Evolutionary conservation across 2,888 invertebrate genomes (phyloP), one percentile per base, ranked within the genome.

Genomic region (Acanthosepion esculentum): DNA sequence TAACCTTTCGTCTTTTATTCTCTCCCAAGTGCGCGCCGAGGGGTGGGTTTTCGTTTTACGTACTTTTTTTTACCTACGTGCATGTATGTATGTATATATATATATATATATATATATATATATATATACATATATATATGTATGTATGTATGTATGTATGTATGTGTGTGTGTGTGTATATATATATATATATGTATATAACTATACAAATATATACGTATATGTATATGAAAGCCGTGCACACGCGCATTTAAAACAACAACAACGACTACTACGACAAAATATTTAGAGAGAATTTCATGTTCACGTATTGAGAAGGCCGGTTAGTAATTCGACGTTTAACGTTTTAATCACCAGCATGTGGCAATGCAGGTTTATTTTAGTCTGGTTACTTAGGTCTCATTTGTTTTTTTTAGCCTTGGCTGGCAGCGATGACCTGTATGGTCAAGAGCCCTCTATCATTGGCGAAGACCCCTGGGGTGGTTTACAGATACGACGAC

Each of bases 401-500:
- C 78, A 78, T 78, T 78, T n/a, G 78, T n/a, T 33, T n/a, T 78
- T 78, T 33, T n/a, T 78, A n/a, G 78, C 33, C n/a, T 10, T 78
- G 33, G 78, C 78, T n/a, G 78, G 78, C 78, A 78, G 78, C 33
- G 78, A 78, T n/a, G 53, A 93, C 48, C 93, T 53, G 12, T 93
- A 93, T 29, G 53, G 48, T 48, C 48, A 53, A 48, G 93, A 93
- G 23, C 48, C 93, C 18, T 93, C 93, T 20, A 93, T 93, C 50
- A 93, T 53, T 29, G 93, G 53, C 29, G 93, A 93, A 78, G 78
- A 78, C 78, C 78, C 78, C n/a, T 93, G 96, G 95, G 29, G 94
- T 95, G 94, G 95, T 96, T 91, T 96, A 96, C 91, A 96, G 96
- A 20, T 95, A 96, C 91, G 95, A 92, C 96, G 97, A 95, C 97